These are phyloP conservation scores for Drosophila emarginata DNA, from an alignment of 2,888 invertebrate species.

Conservation along the genomic window DNA sequence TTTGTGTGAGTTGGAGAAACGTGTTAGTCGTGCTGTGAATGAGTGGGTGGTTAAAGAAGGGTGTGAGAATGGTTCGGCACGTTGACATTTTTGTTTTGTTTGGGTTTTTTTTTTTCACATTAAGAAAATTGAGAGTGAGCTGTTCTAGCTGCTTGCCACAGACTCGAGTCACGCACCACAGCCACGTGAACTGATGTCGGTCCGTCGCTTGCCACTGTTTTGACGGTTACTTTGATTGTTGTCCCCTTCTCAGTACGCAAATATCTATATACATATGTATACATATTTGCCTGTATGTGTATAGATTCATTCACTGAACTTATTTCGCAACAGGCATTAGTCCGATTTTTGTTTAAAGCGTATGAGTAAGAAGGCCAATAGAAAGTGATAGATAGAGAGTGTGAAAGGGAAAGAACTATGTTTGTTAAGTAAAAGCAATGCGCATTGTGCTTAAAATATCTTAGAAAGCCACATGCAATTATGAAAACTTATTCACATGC, in stretches of 20 bases:
- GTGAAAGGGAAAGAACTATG: neutral
- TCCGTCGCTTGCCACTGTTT: neutral
- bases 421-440: neutral
- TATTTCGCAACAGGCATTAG: conserved; percentile 8
- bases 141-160: conserved; percentile 1
- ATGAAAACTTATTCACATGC: neutral
- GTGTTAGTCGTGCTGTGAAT: neutral
- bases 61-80: neutral
- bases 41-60: neutral
- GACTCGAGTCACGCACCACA: conserved; percentile 47
- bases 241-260: too few relatives aligned
- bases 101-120: neutral
- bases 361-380: neutral
- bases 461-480: neutral
- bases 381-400: neutral
- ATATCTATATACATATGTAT: too few relatives aligned
- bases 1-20: neutral
- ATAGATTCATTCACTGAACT: neutral
- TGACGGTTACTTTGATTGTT: too few relatives aligned
- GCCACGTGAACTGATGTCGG: conserved; percentile 50
- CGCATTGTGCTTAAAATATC: conserved; percentile 7
- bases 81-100: neutral
- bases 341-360: neutral
- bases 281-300: too few relatives aligned
- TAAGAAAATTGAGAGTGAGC: conserved; percentile 1